These are phyloP conservation scores for Malthinus seriepunctatus DNA, from an alignment of 2,888 invertebrate genomes.

Conservation along the genomic window DNA sequence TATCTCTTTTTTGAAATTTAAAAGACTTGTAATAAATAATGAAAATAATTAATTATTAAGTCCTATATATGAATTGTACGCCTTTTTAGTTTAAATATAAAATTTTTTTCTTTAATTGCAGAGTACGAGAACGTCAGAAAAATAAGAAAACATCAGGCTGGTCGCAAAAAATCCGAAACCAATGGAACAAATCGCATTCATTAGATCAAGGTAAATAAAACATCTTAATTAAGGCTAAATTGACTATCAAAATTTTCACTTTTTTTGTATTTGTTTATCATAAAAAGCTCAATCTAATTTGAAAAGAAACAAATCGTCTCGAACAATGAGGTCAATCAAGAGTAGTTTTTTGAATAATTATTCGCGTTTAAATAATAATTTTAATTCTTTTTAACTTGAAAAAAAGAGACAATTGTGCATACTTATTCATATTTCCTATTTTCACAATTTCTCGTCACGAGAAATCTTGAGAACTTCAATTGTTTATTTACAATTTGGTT, in stretches of 20 bases:
- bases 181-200: conserved; percentile 60
- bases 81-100: no score
- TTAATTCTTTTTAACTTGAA: neutral
- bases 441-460: conserved; percentile 18
- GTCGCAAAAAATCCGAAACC: conserved; percentile 67
- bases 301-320: no score
- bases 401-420: conserved; percentile 1
- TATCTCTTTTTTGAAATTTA: no score
- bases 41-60: no score
- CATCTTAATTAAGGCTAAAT: neutral
- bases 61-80: no score
- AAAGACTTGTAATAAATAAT: no score
- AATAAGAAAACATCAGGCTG: conserved; percentile 62
- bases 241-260: neutral
- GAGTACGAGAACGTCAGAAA: conserved; percentile 60
- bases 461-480: conserved; percentile 22
- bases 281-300: no score
- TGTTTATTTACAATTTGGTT: conserved; percentile 9
- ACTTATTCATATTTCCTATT: conserved; percentile 7
- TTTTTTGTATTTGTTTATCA: no score
- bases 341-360: neutral
- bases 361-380: neutral
- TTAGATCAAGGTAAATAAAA: conserved; percentile 35
- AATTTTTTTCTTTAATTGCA: no score
- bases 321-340: neutral